phyloP scores from a whole-genome alignment of 1,140 invertebrate genomes.

The Triops longicaudatus region DNA sequence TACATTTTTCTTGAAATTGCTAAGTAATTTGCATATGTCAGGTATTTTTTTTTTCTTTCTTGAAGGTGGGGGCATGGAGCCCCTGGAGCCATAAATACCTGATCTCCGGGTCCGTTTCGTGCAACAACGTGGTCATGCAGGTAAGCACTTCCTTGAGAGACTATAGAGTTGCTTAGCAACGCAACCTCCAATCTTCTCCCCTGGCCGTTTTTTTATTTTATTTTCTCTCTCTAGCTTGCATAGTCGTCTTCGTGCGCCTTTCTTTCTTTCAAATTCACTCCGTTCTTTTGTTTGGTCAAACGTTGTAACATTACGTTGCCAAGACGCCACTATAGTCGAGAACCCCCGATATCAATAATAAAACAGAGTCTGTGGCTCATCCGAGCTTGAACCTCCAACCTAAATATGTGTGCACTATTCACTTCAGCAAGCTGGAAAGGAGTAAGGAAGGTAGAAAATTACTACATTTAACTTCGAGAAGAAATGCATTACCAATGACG shows the following conservation, averaged over 20 bases:
- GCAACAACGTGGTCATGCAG: slow-evolving; percentile 1
- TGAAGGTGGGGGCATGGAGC: neutral
- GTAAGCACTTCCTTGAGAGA: neutral
- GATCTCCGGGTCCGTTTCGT: neutral
- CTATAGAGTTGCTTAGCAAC: neutral
- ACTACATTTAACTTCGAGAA: too few relatives aligned
- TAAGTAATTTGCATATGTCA: neutral
- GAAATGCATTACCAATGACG: too few relatives aligned
- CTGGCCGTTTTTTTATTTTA: neutral
- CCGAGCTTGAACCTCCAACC: too few relatives aligned
- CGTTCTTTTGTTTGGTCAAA: neutral
- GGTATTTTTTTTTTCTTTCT: too few relatives aligned
- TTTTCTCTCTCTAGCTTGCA: neutral
- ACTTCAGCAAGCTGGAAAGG: too few relatives aligned
- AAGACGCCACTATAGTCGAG: neutral
- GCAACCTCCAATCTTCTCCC: neutral
- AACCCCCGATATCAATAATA: neutral
- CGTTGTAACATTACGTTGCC: neutral
- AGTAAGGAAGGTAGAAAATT: too few relatives aligned
- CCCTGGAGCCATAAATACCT: slow-evolving; percentile 10
- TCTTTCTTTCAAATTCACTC: neutral
- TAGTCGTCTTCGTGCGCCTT: neutral
- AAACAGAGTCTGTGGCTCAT: neutral
- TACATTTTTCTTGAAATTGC: too few relatives aligned
- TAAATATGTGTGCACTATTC: too few relatives aligned